A percentile compares a stretch with the other conserved stretches of the same genome.
Evolutionary conservation across 1,140 invertebrate species (phyloP).

Genomic region (Pseudomyrmex dendroicus): DNA sequence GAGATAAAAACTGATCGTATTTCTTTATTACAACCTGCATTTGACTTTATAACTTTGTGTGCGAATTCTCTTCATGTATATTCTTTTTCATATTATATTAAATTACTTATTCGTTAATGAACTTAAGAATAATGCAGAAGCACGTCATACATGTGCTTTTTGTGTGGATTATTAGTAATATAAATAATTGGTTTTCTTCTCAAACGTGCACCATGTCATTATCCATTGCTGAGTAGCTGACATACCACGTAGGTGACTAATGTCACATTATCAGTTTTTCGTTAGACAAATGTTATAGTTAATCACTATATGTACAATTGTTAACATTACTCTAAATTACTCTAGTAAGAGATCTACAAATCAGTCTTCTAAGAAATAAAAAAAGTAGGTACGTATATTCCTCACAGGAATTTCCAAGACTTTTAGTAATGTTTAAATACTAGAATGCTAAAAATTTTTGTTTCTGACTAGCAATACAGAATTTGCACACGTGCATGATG

Average conservation of each 20-base stretch:
- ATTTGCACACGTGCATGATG: conserved; percentile 29
- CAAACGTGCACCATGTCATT: conserved; percentile 6
- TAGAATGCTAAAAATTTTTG: conserved; percentile 15
- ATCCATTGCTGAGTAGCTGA: neutral
- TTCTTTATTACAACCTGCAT: neutral
- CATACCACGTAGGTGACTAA: neutral
- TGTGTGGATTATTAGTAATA: neutral
- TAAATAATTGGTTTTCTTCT: conserved; percentile 3
- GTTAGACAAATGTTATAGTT: conserved; percentile 18
- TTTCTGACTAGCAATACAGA: conserved; percentile 27
- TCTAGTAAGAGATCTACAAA: conserved; percentile 2
- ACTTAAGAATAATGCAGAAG: conserved; percentile 13
- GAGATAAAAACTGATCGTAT: neutral
- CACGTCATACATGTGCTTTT: conserved; percentile 40
- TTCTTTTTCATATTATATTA: neutral
- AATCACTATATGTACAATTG: conserved; percentile 26
- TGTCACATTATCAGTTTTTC: conserved; percentile 3
- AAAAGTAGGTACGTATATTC: neutral
- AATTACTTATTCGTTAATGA: neutral
- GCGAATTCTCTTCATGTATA: neutral
- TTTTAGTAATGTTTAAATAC: conserved; percentile 15
- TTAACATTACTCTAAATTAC: conserved; percentile 31
- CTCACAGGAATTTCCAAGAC: neutral
- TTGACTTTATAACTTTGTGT: conserved; percentile 9
- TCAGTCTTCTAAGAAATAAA: conserved; percentile 1